phyloP scores from a whole-genome alignment of 2,113 vertebrate genomes.

The Thalassoma bifasciatum region DNA sequence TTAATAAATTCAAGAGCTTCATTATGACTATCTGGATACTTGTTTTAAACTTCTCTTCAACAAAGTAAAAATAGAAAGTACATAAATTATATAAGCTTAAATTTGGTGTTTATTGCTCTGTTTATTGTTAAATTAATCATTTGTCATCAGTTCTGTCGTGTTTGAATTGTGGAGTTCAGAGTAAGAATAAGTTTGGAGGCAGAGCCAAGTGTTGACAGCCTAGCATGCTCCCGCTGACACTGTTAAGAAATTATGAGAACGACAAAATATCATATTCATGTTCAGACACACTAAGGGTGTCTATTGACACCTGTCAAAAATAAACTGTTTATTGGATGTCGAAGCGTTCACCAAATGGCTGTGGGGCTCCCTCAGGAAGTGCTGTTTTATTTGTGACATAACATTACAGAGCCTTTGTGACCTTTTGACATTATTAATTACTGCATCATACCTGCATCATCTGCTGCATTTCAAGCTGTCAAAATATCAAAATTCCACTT shows the following conservation, averaged over 20 bases:
- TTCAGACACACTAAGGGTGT: conserved; percentile 13
- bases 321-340: conserved; percentile 40
- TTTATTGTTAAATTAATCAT: background rate
- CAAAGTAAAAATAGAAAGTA: background rate
- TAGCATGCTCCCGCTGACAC: conserved; percentile 21
- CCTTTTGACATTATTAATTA: too few relatives aligned
- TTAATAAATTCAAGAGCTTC: conserved; percentile 5
- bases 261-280: conserved; percentile 23
- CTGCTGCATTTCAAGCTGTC: too few relatives aligned
- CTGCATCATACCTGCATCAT: too few relatives aligned
- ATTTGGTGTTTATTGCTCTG: background rate
- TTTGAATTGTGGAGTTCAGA: conserved; percentile 9
- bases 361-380: background rate
- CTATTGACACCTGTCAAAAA: conserved; percentile 44
- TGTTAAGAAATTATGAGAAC: conserved; percentile 28
- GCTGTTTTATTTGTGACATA: background rate
- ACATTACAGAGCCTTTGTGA: background rate
- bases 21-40: background rate
- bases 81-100: background rate
- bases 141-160: background rate
- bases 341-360: background rate
- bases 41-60: background rate
- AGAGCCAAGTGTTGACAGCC: conserved; percentile 32
- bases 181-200: background rate
- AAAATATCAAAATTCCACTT: too few relatives aligned